A percentile compares a stretch with the other conserved stretches of the same genome.
phyloP scores from a whole-genome alignment of 2,113 vertebrate species.

The Brachyhypopomus gauderio region DNA sequence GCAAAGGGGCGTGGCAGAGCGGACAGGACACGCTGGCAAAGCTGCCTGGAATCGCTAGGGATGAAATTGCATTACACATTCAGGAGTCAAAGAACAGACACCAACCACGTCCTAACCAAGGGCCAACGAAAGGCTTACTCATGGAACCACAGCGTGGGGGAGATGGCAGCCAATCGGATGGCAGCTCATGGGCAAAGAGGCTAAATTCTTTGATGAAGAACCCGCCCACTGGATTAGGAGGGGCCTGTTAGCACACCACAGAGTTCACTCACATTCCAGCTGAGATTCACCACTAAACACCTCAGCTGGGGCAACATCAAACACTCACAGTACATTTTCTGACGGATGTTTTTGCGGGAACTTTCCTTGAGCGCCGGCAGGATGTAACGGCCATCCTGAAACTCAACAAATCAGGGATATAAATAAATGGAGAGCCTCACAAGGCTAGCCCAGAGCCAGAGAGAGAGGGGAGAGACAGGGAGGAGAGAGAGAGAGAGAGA shows the following conservation, averaged over 20 bases:
- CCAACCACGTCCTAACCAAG: neutral
- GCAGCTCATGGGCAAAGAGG: conserved; percentile 58
- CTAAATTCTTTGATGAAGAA: conserved; percentile 70
- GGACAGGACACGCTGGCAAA: neutral
- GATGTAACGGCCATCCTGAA: conserved; percentile 6
- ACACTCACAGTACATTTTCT: conserved; percentile 69
- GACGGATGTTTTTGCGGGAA: conserved; percentile 63
- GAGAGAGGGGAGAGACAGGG: neutral
- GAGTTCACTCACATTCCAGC: conserved; percentile 57
- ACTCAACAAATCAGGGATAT: conserved; percentile 11
- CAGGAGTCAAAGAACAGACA: neutral
- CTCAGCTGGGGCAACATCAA: conserved; percentile 69
- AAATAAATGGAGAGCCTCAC: conserved; percentile 5
- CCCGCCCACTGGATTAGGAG: conserved; percentile 43
- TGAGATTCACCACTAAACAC: conserved; percentile 69
- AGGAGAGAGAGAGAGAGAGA: neutral
- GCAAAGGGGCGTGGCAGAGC: neutral
- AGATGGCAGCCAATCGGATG: conserved; percentile 41
- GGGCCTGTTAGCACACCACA: conserved; percentile 64
- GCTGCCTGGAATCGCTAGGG: neutral
- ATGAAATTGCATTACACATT: neutral
- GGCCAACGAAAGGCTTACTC: conserved; percentile 45
- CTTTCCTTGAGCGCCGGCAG: conserved; percentile 63
- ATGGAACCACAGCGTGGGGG: conserved; percentile 55
- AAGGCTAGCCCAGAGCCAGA: neutral